These are phyloP conservation scores for Napeogenes inachia DNA, from an alignment of 2,888 invertebrate genomes.

Conservation along the genomic window DNA sequence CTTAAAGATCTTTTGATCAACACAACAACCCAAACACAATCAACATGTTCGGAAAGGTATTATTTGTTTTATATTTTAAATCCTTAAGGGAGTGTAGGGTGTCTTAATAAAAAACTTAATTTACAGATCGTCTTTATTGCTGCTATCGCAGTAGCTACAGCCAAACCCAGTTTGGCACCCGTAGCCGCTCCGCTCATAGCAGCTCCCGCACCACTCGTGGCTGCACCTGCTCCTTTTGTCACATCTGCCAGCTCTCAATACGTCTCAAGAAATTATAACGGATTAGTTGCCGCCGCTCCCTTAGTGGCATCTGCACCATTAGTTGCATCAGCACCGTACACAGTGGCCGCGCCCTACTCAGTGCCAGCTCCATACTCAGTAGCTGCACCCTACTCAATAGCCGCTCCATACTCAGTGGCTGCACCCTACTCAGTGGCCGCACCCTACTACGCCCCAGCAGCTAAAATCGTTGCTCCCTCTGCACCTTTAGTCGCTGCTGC, in stretches of 20 bases:
- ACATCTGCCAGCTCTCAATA: constrained; percentile 82
- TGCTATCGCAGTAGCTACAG: constrained; percentile 51
- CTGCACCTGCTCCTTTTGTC: constrained; percentile 75
- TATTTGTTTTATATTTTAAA: neutral
- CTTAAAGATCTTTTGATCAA: constrained; percentile 56
- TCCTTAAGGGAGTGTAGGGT: too few species aligned
- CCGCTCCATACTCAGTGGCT: constrained; percentile 33
- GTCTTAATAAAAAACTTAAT: constrained; percentile 5
- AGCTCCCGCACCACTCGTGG: constrained; percentile 46
- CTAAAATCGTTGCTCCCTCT: constrained; percentile 41
- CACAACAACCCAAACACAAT: constrained; percentile 41
- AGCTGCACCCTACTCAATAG: constrained; percentile 35
- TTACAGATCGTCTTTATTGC: constrained; percentile 61
- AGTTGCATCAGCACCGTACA: constrained; percentile 53
- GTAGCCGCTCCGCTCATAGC: constrained; percentile 56
- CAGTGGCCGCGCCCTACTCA: constrained; percentile 45
- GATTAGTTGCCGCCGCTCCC: constrained; percentile 65
- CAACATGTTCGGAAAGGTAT: constrained; percentile 60
- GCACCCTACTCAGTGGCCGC: constrained; percentile 41
- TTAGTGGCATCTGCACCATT: constrained; percentile 64
- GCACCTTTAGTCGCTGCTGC: constrained; percentile 48
- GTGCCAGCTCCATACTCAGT: constrained; percentile 33
- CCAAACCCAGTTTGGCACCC: constrained; percentile 53
- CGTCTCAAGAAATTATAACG: constrained; percentile 79
- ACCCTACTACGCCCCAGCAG: constrained; percentile 31